These are phyloP conservation scores for Tortricodes alternella DNA, from an alignment of 2,888 invertebrate genomes.

Conservation along the genomic window DNA sequence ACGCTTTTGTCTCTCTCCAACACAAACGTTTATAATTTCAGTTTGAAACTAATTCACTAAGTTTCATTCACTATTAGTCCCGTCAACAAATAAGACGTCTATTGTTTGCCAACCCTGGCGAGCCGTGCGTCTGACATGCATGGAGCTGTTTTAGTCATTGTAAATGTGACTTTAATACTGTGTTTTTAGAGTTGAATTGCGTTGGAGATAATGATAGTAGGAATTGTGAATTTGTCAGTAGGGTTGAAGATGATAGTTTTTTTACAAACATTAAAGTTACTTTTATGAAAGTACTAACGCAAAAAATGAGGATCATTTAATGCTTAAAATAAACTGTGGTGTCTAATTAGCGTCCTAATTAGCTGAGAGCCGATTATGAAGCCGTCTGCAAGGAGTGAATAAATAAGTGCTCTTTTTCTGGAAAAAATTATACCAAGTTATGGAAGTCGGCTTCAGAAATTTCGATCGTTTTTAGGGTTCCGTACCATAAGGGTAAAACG, in stretches of 20 bases:
- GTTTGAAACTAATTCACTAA: constrained; percentile 30
- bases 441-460: too few species aligned
- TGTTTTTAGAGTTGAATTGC: background rate
- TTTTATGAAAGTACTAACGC: too few species aligned
- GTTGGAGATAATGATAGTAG: background rate
- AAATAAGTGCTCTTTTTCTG: constrained; percentile 3
- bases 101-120: constrained; percentile 21
- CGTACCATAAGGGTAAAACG: too few species aligned
- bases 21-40: constrained; percentile 26
- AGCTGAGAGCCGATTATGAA: background rate
- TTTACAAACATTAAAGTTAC: too few species aligned
- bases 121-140: constrained; percentile 26
- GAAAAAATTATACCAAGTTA: background rate
- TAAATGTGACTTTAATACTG: background rate
- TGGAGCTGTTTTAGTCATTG: background rate
- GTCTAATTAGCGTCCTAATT: constrained; percentile 9
- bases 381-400: background rate
- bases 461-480: too few species aligned
- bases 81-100: constrained; percentile 28
- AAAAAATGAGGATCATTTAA: background rate
- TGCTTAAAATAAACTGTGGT: background rate
- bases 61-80: constrained; percentile 31
- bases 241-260: background rate
- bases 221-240: constrained; percentile 12
- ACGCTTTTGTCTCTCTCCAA: constrained; percentile 22